Evolutionary conservation across 2,888 invertebrate species (phyloP).

Genomic region (Ypsolopha scabrella): DNA sequence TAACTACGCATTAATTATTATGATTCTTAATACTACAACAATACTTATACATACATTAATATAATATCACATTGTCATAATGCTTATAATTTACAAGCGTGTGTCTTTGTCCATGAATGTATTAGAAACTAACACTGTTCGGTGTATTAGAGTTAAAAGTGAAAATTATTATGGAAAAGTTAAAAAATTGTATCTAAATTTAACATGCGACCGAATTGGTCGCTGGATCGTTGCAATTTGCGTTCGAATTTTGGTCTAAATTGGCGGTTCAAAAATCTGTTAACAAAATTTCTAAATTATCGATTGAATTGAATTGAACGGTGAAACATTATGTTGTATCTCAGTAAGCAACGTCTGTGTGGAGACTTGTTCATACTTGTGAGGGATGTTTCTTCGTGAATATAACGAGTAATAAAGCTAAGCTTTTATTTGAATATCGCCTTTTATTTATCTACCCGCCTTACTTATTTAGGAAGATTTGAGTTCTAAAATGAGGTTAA

Average conservation of each 20-base stretch:
- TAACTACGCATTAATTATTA: conserved; percentile 66
- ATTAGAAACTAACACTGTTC: conserved; percentile 62
- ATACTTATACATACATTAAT: conserved; percentile 66
- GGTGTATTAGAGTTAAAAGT: conserved; percentile 61
- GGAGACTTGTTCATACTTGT: conserved; percentile 61
- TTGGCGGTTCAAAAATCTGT: conserved; percentile 51
- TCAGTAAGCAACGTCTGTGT: conserved; percentile 45
- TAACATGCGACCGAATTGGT: conserved; percentile 20
- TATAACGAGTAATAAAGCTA: conserved; percentile 82
- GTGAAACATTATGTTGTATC: conserved; percentile 46
- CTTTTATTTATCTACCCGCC: conserved; percentile 36
- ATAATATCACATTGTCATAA: conserved; percentile 70
- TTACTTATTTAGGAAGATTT: no score
- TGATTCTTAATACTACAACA: conserved; percentile 64
- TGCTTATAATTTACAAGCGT: conserved; percentile 71
- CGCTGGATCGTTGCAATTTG: conserved; percentile 33
- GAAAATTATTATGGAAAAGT: conserved; percentile 32
- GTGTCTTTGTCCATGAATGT: conserved; percentile 71
- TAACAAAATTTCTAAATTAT: conserved; percentile 54
- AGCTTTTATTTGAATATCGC: conserved; percentile 75
- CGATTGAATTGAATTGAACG: conserved; percentile 30
- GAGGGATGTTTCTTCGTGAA: conserved; percentile 74
- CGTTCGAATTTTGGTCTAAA: conserved; percentile 39
- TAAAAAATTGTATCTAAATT: conserved; percentile 9
- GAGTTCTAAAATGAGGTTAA: no score